A percentile compares a stretch with the other conserved stretches of the same genome.
These are phyloP conservation scores for Portevinia maculata DNA, from an alignment of 2,888 invertebrate genomes.

Conservation along the genomic window DNA sequence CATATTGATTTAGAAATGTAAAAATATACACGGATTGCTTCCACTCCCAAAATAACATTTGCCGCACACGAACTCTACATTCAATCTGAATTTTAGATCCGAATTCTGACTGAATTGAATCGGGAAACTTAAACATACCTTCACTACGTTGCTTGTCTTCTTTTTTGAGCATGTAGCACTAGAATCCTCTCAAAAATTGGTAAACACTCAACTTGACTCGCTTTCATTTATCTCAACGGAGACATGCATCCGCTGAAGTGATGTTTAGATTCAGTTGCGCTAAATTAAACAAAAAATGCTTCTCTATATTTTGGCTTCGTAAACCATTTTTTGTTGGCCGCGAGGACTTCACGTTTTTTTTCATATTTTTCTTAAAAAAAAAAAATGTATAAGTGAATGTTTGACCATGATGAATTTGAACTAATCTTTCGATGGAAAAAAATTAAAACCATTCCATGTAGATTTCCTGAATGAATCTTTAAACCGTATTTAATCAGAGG, in stretches of 20 bases:
- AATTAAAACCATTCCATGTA: conserved; percentile 15
- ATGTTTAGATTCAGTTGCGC: conserved; percentile 52
- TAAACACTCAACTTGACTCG: background rate
- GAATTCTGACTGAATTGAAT: background rate
- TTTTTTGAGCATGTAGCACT: background rate
- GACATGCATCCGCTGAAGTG: conserved; percentile 39
- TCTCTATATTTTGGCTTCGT: conserved; percentile 1
- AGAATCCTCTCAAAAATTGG: background rate
- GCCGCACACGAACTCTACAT: background rate
- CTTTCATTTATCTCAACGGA: conserved; percentile 8
- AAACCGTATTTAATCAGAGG: background rate
- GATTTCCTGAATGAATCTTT: background rate
- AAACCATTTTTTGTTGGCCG: background rate
- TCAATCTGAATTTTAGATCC: background rate
- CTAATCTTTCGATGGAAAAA: conserved; percentile 2
- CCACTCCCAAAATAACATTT: background rate
- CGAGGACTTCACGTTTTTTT: background rate
- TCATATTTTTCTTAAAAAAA: background rate
- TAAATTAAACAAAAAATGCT: conserved; percentile 51
- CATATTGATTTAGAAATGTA: too few species aligned
- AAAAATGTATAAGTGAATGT: background rate
- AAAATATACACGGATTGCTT: too few species aligned
- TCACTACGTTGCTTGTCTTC: background rate
- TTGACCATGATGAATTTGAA: conserved; percentile 18
- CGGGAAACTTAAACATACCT: background rate